Percentiles rank a stretch among this genome's conserved stretches.
Conservation (phyloP, 2,113 vertebrate species). For the Physeter macrocephalus region DNA sequence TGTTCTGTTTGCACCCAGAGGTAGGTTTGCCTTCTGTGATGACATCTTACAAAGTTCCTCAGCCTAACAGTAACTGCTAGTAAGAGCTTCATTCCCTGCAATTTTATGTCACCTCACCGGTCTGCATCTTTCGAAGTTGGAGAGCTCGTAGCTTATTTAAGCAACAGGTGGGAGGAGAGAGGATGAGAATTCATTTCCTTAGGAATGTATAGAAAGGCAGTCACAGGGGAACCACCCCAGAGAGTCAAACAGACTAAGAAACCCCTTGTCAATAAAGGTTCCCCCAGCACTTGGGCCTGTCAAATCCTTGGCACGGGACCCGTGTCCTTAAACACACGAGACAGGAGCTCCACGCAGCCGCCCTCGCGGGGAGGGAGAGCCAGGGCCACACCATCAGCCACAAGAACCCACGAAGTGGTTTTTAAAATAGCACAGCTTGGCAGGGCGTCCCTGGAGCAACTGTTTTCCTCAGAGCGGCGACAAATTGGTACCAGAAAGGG, state of each 20-base stretch:
- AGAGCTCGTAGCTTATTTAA: neutral
- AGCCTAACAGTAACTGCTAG: neutral
- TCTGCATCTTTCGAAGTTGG: neutral
- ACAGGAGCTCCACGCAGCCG: rapidly evolving
- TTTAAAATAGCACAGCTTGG: neutral
- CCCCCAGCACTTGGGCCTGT: neutral
- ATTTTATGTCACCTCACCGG: neutral
- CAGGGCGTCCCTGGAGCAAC: neutral
- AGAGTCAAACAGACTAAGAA: neutral
- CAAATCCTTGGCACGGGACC: neutral
- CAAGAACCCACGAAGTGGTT: neutral
- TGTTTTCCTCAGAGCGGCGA: neutral
- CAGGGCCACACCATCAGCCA: neutral
- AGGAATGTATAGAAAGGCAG: neutral
- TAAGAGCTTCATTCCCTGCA: neutral
- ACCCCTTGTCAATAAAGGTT: neutral
- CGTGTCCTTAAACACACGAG: neutral
- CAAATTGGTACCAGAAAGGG: neutral
- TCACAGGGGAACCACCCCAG: neutral
- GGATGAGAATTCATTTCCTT: neutral
- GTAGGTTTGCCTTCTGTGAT: neutral
- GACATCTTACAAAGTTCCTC: neutral
- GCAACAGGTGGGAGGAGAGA: neutral
- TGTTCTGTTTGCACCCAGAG: neutral
- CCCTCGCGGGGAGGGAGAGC: rapidly evolving